Evolutionary conservation across 1,140 invertebrate genomes (phyloP), one percentile per base, ranked within the genome.

Genomic region (Plectrocnemia conspersa): DNA sequence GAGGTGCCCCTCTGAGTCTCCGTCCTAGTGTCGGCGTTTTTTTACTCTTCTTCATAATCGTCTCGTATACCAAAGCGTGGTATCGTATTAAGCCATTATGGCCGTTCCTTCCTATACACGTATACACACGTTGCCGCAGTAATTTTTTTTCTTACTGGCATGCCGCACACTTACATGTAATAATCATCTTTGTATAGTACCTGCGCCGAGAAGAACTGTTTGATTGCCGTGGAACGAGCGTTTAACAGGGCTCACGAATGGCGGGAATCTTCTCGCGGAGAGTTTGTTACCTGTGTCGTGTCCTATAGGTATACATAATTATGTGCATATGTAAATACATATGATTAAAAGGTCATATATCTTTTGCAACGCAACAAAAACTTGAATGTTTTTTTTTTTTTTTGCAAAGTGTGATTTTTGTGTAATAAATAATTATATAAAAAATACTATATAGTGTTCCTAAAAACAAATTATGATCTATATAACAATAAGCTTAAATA

Each of bases 31-130:
- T 24, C n/a, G 23, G 3, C 10, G 9, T 45, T 13, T 11, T 45
- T 45, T 45, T 45, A 50, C 33, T 5, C 22, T 24, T 18, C 36
- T 48, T 38, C 35, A 38, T 38, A 38, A 38, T 38, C 32, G 29
- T 16, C 46, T 48, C 32, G 16, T 35, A 48, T 19, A 25, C 29
- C 46, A 48, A 36, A 35, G 46, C 47, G 33, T 50, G 29, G 47
- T 50, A 50, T 50, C 47, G 33, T 50, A 50, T 50, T 50, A 50
- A 50, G 47, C 47, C 47, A 50, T 50, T 50, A 50, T 35, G 22
- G 19, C 22, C 47, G 22, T 50, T 32, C 47, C 47, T 50, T 50
- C 33, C 47, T 36, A 21, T 50, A 29, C 42, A n/a, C n/a, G n/a
- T n/a, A n/a, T n/a, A n/a, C n/a, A n/a, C n/a, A n/a, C 38, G 19